These are phyloP conservation scores for Dolichoris vasculosae DNA, from an alignment of 1,140 invertebrate species.

Conservation along the genomic window DNA sequence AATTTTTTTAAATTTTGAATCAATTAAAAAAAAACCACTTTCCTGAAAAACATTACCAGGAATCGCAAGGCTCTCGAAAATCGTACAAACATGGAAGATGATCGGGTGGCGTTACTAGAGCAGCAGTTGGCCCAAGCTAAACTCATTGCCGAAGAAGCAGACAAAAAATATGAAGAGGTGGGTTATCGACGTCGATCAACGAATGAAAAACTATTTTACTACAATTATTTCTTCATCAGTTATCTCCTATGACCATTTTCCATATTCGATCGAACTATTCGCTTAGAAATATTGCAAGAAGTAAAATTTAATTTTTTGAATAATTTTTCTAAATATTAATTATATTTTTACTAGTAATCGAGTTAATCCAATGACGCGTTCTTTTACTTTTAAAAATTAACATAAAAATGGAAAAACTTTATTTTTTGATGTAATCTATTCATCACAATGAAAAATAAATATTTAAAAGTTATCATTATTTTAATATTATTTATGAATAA, in stretches of 20 bases:
- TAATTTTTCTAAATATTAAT: neutral
- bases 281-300: constrained; percentile 33
- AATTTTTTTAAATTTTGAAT: constrained; percentile 41
- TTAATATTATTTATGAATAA: too few relatives aligned
- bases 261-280: constrained; percentile 29
- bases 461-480: too few relatives aligned
- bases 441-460: too few relatives aligned
- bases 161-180: constrained; percentile 99
- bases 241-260: neutral
- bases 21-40: constrained; percentile 20
- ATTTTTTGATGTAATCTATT: too few relatives aligned
- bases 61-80: constrained; percentile 99
- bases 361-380: too few relatives aligned
- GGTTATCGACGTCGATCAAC: constrained; percentile 59
- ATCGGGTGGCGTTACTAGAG: constrained; percentile 95
- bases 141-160: constrained; percentile 97
- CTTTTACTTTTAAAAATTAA: too few relatives aligned
- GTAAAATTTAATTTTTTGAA: neutral
- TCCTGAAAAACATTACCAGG: constrained; percentile 77
- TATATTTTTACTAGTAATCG: too few relatives aligned
- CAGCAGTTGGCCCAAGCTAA: constrained; percentile 96
- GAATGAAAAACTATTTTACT: constrained; percentile 50
- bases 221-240: neutral
- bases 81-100: constrained; percentile 98
- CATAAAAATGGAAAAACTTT: too few relatives aligned